phyloP scores from a whole-genome alignment of 2,113 vertebrate species.

The Grallaria varia region DNA sequence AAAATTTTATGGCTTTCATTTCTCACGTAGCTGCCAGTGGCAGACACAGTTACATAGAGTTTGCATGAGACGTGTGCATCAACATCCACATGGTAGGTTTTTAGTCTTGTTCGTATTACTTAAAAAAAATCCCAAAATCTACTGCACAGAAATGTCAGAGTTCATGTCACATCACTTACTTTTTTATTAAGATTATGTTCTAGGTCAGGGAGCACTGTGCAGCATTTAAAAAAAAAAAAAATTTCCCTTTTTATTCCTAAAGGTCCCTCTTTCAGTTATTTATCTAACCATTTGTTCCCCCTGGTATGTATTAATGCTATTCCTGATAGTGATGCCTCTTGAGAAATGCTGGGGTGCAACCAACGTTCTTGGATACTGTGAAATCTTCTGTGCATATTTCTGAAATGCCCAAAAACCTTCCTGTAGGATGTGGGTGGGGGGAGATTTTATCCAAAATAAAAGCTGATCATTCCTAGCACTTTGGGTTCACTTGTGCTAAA shows the following conservation, averaged over 20 bases:
- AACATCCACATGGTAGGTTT: too few species aligned
- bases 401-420: not conserved
- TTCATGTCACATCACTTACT: too few species aligned
- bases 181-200: not conserved
- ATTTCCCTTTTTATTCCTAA: not conserved
- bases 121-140: too few species aligned
- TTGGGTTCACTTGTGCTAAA: not conserved
- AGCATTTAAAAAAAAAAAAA: not conserved
- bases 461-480: not conserved
- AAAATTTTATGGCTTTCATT: too few species aligned
- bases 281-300: not conserved
- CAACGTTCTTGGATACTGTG: not conserved
- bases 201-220: not conserved
- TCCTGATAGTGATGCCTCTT: not conserved
- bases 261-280: not conserved
- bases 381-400: not conserved
- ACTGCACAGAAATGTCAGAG: too few species aligned
- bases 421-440: fast-evolving
- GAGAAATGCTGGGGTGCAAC: not conserved
- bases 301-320: not conserved
- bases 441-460: not conserved
- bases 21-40: too few species aligned
- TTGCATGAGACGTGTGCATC: too few species aligned
- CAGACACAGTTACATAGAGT: too few species aligned
- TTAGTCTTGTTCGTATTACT: too few species aligned